Percentiles rank a stretch among this genome's conserved stretches.
Conservation (phyloP, 2,113 vertebrate genomes). For the Clarias gariepinus region DNA sequence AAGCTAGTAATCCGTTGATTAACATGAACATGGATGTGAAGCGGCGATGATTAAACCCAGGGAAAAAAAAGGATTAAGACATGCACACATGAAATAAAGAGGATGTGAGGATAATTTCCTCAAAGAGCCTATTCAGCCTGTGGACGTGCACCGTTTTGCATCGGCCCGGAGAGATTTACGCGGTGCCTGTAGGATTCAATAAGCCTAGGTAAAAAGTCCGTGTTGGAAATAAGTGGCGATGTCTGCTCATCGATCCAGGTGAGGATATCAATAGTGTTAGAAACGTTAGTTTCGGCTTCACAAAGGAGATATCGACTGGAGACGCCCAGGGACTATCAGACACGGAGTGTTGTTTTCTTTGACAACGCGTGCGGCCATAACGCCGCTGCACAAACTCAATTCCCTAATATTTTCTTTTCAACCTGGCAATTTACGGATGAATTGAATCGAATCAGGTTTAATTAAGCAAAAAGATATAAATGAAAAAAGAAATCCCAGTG, state of each 20-base stretch:
- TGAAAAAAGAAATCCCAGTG: no score
- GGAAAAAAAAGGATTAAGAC: slow-evolving; percentile 4
- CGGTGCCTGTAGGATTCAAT: neutral
- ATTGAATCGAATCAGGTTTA: neutral
- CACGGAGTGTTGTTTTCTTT: neutral
- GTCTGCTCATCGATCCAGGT: slow-evolving; percentile 8
- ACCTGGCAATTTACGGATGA: neutral
- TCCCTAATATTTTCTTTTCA: neutral
- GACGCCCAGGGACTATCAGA: neutral
- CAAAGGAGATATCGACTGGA: slow-evolving; percentile 23
- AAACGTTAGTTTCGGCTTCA: neutral
- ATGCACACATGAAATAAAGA: neutral
- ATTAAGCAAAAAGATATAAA: neutral
- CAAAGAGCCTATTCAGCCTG: neutral
- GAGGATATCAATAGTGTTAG: slow-evolving; percentile 30
- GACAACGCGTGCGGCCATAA: neutral
- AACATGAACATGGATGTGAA: neutral
- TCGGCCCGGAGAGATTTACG: neutral
- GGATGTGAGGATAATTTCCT: neutral
- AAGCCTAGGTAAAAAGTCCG: neutral
- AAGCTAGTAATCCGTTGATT: slow-evolving; percentile 4
- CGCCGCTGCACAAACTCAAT: neutral
- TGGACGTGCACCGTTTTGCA: neutral
- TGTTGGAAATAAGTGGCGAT: neutral
- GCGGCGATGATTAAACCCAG: neutral